These are phyloP conservation scores for Lophius americanus DNA, from an alignment of 2,797 vertebrate species.

Conservation along the genomic window DNA sequence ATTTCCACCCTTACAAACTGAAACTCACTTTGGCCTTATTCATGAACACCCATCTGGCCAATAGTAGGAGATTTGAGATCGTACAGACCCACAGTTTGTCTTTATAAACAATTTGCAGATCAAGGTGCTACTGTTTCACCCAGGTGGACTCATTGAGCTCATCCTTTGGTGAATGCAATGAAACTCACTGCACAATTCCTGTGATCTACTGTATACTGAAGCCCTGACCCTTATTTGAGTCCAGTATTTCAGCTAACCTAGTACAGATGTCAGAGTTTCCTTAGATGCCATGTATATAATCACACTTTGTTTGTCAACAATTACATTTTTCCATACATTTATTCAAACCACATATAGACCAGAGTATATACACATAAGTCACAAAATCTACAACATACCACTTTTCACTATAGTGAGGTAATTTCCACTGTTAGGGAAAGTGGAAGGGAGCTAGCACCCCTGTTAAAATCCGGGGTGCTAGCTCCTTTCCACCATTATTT, in stretches of 20 bases:
- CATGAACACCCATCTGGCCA: conserved; percentile 40
- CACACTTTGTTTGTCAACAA: conserved; percentile 24
- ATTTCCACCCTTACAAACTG: conserved; percentile 60
- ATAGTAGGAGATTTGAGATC: conserved; percentile 25
- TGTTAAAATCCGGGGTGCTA: neutral
- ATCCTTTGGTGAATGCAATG: conserved; percentile 13
- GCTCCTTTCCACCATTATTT: conserved; percentile 16
- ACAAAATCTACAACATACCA: conserved; percentile 23
- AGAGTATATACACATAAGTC: neutral
- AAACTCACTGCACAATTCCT: neutral
- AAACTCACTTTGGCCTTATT: conserved; percentile 49
- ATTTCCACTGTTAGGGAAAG: conserved; percentile 54
- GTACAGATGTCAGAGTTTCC: conserved; percentile 45
- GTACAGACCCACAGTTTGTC: conserved; percentile 30
- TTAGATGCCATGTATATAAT: conserved; percentile 26
- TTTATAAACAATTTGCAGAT: conserved; percentile 30
- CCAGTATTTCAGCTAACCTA: conserved; percentile 60
- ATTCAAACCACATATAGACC: conserved; percentile 57
- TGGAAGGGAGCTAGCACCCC: too few species aligned
- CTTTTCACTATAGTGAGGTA: conserved; percentile 65
- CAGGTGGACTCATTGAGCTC: conserved; percentile 23
- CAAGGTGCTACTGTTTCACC: conserved; percentile 9
- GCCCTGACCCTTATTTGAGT: conserved; percentile 53
- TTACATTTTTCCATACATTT: conserved; percentile 70
- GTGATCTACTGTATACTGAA: too few species aligned